These are phyloP conservation scores for Notodonta dromedarius DNA, from an alignment of 2,888 invertebrate genomes.

Conservation along the genomic window DNA sequence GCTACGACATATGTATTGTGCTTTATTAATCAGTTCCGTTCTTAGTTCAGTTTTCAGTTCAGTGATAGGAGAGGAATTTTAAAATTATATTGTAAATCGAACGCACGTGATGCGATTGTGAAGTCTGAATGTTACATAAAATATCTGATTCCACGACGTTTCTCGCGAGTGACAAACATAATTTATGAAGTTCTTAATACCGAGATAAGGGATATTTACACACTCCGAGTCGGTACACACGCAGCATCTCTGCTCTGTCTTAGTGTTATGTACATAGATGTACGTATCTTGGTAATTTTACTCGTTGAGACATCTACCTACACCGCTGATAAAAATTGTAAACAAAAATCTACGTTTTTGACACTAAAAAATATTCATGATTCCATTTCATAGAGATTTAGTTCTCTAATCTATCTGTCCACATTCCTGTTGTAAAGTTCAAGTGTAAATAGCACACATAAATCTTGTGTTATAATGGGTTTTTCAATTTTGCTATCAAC, in stretches of 20 bases:
- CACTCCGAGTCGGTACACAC: conserved; percentile 70
- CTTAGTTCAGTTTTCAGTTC: not conserved
- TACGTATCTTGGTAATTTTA: conserved; percentile 77
- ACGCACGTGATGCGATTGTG: conserved; percentile 16
- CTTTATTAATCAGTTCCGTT: no score
- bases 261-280: conserved; percentile 76
- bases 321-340: conserved; percentile 71
- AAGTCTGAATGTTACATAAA: conserved; percentile 50
- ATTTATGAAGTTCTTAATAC: conserved; percentile 84
- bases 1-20: no score
- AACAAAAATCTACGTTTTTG: conserved; percentile 64
- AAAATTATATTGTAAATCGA: not conserved
- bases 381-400: conserved; percentile 48
- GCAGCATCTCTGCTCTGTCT: conserved; percentile 76
- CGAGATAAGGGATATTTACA: conserved; percentile 81
- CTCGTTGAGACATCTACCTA: conserved; percentile 76
- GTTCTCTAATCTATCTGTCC: conserved; percentile 45
- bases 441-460: conserved; percentile 36
- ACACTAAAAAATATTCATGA: conserved; percentile 50
- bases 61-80: not conserved
- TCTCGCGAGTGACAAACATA: conserved; percentile 80
- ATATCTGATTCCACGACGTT: conserved; percentile 59
- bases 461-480: conserved; percentile 19
- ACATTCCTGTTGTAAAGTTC: conserved; percentile 41
- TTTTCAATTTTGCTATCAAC: conserved; percentile 23